Percentiles rank a stretch among this genome's conserved stretches.
Evolutionary conservation across 2,888 invertebrate species (phyloP).

Genomic region (Nephrotoma flavescens): DNA sequence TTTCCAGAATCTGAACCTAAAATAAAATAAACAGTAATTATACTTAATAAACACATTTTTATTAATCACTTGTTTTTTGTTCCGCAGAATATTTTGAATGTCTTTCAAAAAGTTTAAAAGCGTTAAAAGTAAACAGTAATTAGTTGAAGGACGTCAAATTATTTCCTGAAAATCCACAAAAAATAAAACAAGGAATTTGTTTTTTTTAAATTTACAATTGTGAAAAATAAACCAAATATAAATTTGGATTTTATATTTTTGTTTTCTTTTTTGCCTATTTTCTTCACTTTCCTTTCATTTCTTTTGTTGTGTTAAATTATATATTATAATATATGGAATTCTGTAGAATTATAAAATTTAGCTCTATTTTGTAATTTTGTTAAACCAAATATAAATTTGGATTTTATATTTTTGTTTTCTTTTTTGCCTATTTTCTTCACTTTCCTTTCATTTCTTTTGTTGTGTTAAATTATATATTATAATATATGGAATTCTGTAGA

Average conservation of each 20-base stretch:
- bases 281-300: background rate
- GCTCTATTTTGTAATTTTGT: background rate
- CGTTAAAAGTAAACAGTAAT: too few species aligned
- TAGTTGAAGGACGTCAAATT: too few species aligned
- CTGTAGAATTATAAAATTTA: background rate
- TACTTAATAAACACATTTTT: too few species aligned
- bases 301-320: background rate
- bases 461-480: background rate
- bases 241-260: background rate
- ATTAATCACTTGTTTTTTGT: too few species aligned
- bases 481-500: background rate
- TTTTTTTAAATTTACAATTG: background rate
- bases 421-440: background rate
- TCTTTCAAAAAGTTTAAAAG: too few species aligned
- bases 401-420: background rate
- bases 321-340: background rate
- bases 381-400: background rate
- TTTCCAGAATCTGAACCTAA: too few species aligned
- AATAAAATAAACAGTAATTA: too few species aligned
- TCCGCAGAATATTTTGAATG: too few species aligned
- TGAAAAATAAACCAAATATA: background rate
- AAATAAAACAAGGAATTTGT: background rate
- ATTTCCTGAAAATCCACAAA: too few species aligned
- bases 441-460: background rate
- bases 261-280: background rate